Percentiles rank a stretch among this genome's conserved stretches.
Conservation (phyloP, 2,797 vertebrate genomes). For the Capromys pilorides region DNA sequence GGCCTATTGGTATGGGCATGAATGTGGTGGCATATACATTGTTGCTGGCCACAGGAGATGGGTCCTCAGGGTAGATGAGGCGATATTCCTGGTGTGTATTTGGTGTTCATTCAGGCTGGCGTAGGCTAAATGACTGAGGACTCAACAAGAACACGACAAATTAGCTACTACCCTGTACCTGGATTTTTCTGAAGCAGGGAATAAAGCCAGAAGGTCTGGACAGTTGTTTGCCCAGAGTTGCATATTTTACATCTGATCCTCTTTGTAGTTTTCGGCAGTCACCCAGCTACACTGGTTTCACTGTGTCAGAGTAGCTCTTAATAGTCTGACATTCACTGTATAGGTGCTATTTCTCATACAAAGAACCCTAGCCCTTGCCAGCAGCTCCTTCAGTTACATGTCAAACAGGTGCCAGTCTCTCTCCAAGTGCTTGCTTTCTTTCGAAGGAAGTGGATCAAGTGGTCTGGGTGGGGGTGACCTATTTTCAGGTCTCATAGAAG, state of each 20-base stretch:
- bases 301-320: constrained; percentile 7
- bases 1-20: background rate
- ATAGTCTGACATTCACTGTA: background rate
- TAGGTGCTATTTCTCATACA: constrained; percentile 11
- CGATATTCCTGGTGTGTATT: background rate
- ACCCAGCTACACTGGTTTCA: background rate
- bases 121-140: background rate
- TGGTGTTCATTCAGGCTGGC: background rate
- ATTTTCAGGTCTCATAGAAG: background rate
- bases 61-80: background rate
- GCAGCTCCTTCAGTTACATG: constrained; percentile 25
- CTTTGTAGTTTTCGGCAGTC: background rate
- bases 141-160: background rate
- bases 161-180: background rate
- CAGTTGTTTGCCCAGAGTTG: background rate
- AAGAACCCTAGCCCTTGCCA: background rate
- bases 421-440: background rate
- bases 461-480: background rate
- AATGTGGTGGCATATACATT: accelerated
- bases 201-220: background rate
- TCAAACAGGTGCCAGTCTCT: background rate
- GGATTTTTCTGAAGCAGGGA: background rate
- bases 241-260: background rate
- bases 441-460: background rate
- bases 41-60: background rate